Percentiles rank a stretch among this genome's conserved stretches.
Conservation (phyloP, 2,797 vertebrate genomes). For the Vireo griseus region DNA sequence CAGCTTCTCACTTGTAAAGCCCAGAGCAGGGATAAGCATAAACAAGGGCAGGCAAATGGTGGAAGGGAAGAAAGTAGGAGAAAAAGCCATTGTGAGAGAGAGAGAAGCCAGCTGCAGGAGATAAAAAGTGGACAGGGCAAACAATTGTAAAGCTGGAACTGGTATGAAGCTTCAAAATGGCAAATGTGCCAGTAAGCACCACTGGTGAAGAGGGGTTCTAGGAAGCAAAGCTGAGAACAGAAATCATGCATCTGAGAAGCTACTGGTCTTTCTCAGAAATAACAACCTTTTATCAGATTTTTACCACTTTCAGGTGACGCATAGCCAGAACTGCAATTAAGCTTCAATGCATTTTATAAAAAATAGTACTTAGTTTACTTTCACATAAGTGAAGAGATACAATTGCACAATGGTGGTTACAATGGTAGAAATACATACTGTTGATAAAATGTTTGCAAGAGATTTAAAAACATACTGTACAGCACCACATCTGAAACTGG, state of each 20-base stretch:
- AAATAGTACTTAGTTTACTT: conserved; percentile 86
- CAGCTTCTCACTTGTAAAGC: background rate
- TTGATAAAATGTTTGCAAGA: conserved; percentile 73
- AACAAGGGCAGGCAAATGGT: background rate
- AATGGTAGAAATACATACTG: conserved; percentile 79
- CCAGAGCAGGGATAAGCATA: background rate
- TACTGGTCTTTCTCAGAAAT: background rate
- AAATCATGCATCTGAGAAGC: background rate
- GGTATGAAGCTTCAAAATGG: background rate
- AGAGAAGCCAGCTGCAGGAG: background rate
- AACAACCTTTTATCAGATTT: background rate
- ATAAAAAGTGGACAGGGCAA: background rate
- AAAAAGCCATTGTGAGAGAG: background rate
- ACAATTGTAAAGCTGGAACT: background rate
- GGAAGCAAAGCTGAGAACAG: background rate
- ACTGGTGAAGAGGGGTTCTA: background rate
- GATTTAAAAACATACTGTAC: conserved; percentile 76
- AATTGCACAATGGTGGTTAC: conserved; percentile 79
- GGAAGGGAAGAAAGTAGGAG: background rate
- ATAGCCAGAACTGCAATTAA: conserved; percentile 58
- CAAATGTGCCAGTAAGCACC: background rate
- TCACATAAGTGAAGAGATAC: conserved; percentile 82
- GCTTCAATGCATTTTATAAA: conserved; percentile 81
- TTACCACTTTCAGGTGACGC: conserved; percentile 16
- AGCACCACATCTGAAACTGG: conserved; percentile 75